Evolutionary conservation across 2,113 vertebrate species (phyloP).

Genomic region (Thymallus thymallus): DNA sequence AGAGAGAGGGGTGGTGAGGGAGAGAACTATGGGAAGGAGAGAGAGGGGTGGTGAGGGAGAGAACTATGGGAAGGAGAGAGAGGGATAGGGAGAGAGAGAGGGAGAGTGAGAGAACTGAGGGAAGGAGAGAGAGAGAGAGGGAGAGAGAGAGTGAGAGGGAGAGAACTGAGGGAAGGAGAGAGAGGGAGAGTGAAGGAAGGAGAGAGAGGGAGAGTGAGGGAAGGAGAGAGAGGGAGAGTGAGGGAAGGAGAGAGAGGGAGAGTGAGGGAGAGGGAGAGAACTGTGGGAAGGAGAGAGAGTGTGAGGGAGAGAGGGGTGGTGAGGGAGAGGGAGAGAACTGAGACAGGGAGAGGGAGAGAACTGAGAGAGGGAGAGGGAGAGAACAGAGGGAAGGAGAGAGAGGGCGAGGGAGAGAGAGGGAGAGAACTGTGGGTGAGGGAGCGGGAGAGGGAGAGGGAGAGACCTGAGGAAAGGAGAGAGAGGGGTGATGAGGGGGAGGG

Average conservation of each 20-base stretch:
- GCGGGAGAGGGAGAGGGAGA: background rate
- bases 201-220: conserved; percentile 21
- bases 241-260: background rate
- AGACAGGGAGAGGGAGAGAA: background rate
- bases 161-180: no score
- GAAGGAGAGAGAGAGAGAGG: no score
- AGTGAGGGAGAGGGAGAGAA: no score
- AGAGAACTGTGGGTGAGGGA: conserved; percentile 24
- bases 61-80: no score
- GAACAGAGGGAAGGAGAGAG: background rate
- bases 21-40: background rate
- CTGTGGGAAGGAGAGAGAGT: background rate
- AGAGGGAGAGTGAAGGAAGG: background rate
- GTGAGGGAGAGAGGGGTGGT: background rate
- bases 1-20: background rate
- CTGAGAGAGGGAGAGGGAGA: conserved; percentile 21
- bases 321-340: background rate
- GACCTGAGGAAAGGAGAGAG: conserved; percentile 2
- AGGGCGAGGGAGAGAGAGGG: conserved; percentile 10
- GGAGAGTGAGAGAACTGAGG: no score
- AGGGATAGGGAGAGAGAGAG: no score
- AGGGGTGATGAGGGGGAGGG: background rate
- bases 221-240: conserved; percentile 10
- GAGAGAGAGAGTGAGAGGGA: no score
- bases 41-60: no score